Percentiles rank a stretch among this genome's conserved stretches.
Conservation (phyloP, 2,797 vertebrate species). For the Amblyopsis hoosieri region DNA sequence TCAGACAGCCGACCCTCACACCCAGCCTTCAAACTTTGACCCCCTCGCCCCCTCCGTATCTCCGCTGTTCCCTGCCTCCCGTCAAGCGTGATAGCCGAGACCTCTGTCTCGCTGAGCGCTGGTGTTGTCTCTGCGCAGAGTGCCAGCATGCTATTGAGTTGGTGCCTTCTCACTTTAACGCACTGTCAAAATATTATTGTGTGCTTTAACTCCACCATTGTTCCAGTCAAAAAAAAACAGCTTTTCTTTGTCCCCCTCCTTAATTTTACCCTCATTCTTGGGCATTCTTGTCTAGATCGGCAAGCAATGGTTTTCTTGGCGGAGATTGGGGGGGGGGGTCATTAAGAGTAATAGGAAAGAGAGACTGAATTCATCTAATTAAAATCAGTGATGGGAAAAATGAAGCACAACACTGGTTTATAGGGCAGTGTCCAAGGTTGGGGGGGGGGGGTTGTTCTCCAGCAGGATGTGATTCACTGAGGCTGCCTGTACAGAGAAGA, state of each 20-base stretch:
- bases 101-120: conserved; percentile 52
- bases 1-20: conserved; percentile 8
- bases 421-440: conserved; percentile 32
- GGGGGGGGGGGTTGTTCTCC: background rate
- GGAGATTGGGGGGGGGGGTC: conserved; percentile 13
- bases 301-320: conserved; percentile 54
- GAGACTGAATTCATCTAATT: conserved; percentile 77
- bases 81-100: conserved; percentile 27
- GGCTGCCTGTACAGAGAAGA: background rate
- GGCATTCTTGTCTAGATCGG: conserved; percentile 16
- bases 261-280: background rate
- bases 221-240: conserved; percentile 27
- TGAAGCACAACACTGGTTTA: conserved; percentile 69
- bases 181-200: conserved; percentile 70
- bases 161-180: conserved; percentile 47
- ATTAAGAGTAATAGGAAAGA: conserved; percentile 27
- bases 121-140: conserved; percentile 64
- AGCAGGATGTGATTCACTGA: conserved; percentile 9
- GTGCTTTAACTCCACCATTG: conserved; percentile 56
- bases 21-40: conserved; percentile 7
- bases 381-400: conserved; percentile 73
- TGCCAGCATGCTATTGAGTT: conserved; percentile 48
- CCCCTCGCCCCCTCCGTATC: conserved; percentile 5
- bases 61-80: background rate
- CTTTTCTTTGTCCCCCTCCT: conserved; percentile 18